phyloP scores from a whole-genome alignment of 2,113 vertebrate species.

The Sebastes schlegelii region DNA sequence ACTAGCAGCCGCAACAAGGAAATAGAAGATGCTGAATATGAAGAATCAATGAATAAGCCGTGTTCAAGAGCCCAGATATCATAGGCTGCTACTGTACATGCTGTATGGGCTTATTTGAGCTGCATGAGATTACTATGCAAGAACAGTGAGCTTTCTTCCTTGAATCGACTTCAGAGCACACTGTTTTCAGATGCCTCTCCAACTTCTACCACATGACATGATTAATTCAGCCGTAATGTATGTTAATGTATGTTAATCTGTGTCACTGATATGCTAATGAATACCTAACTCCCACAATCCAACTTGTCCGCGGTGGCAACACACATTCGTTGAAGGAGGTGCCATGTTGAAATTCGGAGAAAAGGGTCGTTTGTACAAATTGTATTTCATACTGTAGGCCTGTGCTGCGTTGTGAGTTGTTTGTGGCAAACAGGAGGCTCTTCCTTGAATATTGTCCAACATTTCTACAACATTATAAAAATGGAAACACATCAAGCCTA shows the following conservation, averaged over 20 bases:
- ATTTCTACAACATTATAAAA: background rate
- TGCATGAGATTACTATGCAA: constrained; percentile 56
- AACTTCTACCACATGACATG: constrained; percentile 75
- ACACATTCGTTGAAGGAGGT: constrained; percentile 57
- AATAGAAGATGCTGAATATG: constrained; percentile 36
- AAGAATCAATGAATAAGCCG: constrained; percentile 40
- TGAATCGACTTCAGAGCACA: constrained; percentile 73
- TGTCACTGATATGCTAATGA: constrained; percentile 85
- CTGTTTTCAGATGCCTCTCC: constrained; percentile 78
- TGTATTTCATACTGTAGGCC: constrained; percentile 28
- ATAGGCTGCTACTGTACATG: constrained; percentile 40
- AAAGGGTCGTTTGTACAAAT: constrained; percentile 37
- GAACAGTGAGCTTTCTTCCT: constrained; percentile 52
- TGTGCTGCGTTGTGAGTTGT: constrained; percentile 16
- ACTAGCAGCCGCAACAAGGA: constrained; percentile 16
- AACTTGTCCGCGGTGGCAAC: constrained; percentile 65
- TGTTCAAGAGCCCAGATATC: constrained; percentile 40
- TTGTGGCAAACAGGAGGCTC: constrained; percentile 13
- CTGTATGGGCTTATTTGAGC: constrained; percentile 45
- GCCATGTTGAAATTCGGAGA: constrained; percentile 62
- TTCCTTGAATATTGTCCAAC: background rate
- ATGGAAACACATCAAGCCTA: background rate
- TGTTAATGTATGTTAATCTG: constrained; percentile 86
- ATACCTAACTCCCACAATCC: constrained; percentile 79
- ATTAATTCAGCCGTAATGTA: constrained; percentile 81